Base-by-base conservation (phyloP, 2,797 vertebrate species). In the Tympanoctomys barrerae region DNA sequence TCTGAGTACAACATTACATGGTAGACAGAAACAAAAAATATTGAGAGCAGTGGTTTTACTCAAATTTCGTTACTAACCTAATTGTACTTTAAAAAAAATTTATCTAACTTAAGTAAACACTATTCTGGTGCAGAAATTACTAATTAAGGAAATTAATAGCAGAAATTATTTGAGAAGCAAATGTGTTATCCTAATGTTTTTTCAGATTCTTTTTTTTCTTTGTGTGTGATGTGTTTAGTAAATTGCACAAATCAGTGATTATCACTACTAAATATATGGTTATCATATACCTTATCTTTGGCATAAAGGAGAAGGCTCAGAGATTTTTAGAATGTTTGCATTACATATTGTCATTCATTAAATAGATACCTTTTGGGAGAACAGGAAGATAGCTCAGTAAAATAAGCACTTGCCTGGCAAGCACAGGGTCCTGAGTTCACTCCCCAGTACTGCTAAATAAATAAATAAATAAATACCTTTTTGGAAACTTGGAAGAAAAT, bases 241-340 rank as follows among this genome's bases (percentile, higher is more conserved):
- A 64, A 81, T 77, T 13, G 57, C 79, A 77, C 87, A 94, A 64
- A 86, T 73, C 49, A 66, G 6, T 19, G 73, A 5, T 83, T 94
- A 54, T 71, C 62, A 33, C 78, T 90, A 71, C 18, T 80, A 77
- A 13, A 6, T 52, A 77, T 31, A 52, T 33, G 0, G 49, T 42
- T 95, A 90, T 70, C 49, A 54, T 71, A 93, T 94, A 95, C 22
- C 26, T 96, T 61, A 71, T 2, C 13, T 70, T 68, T 78, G 61
- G 80, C 80, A 92, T 64, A 31, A 92, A 95, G 26, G 19, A 93
- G 26, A 95, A 52, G 46, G 1, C 26, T 90, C 2, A 13, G 61
- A 31, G 94, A 16, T 49, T 96, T 82, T 52, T 87, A 46, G 79
- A 95, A 79, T 93, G 73, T 71, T 81, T 95, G 26, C 46, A 59